Base-by-base conservation (phyloP, 1,140 invertebrate species). In the Neodiprion virginianus region DNA sequence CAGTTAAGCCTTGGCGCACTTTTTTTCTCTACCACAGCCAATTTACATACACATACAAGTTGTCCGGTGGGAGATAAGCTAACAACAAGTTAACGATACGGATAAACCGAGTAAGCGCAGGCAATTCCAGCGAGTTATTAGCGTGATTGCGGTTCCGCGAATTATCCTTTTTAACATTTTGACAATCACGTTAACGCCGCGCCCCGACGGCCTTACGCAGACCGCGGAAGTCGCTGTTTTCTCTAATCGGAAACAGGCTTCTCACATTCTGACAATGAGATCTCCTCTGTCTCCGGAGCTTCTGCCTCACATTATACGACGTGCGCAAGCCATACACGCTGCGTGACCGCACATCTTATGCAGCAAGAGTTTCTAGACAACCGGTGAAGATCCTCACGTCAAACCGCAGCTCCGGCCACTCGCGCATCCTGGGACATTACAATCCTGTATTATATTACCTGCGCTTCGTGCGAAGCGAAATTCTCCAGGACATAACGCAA, bases 361-460 rank as follows among this genome's bases (percentile, higher is more conserved):
- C 28, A 40, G 28, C 28, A 5, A 61, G 11, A 61, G 53, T 61
- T 61, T 61, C 53, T 61, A 61, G n/a, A 61, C 53, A 61, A 61
- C 53, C 11, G 11, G 53, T 61, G 53, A 40, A 40, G 28, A 40
- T 40, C 28, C 28, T 40, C 53, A 61, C 53, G 11, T 61, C 11
- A 61, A 61, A 61, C 53, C 53, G 53, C 53, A 61, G 53, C 53
- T 40, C 28, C 28, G 28, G 28, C 28, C 28, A 5, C 53, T 61
- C 53, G 53, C 53, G 11, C 53, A 61, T 61, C 11, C 53, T 61
- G 53, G 53, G n/a, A 61, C n/a, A 61, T 61, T 61, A 61, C 53
- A 61, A 61, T 61, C 53, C 53, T 17, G 53, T 61, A 61, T 61
- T 61, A 61, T 61, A 61, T 61, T 61, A 61, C 53, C 11, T 40